Evolutionary conservation across 2,888 invertebrate genomes (phyloP).

Genomic region (Nasonia oneida): DNA sequence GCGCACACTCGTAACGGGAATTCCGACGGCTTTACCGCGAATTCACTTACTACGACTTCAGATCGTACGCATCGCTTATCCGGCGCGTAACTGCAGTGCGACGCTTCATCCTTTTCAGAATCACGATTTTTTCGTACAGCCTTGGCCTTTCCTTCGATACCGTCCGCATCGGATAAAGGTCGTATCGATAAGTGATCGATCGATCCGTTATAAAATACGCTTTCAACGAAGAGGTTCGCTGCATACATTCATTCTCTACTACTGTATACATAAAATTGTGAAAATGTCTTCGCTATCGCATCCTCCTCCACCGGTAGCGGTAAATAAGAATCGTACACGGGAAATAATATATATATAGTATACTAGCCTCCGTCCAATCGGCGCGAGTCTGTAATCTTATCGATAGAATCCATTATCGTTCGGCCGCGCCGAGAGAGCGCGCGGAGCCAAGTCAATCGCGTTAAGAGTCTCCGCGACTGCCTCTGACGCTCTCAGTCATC

Average conservation of each 20-base stretch:
- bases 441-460: constrained; percentile 41
- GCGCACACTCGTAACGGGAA: constrained; percentile 16
- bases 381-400: constrained; percentile 53
- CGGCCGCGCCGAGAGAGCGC: not conserved
- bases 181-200: no score
- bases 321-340: no score
- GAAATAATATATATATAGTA: not conserved
- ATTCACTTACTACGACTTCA: constrained; percentile 45
- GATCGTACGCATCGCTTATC: constrained; percentile 19
- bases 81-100: not conserved
- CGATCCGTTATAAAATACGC: no score
- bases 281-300: no score
- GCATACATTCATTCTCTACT: no score
- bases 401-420: constrained; percentile 55
- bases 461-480: not conserved
- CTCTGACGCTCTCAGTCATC: not conserved
- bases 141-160: no score
- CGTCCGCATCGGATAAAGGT: no score
- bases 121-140: not conserved
- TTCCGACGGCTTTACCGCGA: constrained; percentile 23
- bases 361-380: constrained; percentile 28
- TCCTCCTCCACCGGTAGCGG: no score
- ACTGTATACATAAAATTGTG: no score
- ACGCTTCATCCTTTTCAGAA: not conserved
- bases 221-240: no score